Evolutionary conservation across 2,888 invertebrate species (phyloP).

Genomic region (Abscondita cerata): DNA sequence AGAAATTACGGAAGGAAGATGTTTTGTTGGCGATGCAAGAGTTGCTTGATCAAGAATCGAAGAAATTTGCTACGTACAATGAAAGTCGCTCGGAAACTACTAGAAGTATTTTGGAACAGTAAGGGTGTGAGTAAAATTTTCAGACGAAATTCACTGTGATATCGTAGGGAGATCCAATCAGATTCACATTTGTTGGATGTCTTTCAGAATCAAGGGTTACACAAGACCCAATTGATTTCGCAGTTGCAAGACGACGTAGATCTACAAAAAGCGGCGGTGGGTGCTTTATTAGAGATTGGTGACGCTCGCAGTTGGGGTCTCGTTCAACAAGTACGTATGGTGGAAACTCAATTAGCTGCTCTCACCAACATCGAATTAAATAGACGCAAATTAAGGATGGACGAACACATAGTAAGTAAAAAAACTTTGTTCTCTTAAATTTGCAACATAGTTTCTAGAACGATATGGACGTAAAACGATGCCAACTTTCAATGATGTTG

Average conservation of each 20-base stretch:
- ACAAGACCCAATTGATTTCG: conserved; percentile 66
- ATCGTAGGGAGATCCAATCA: conserved; percentile 66
- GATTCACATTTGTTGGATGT: conserved; percentile 67
- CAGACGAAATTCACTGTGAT: conserved; percentile 3
- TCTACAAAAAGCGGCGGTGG: conserved; percentile 75
- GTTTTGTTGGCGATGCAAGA: conserved; percentile 75
- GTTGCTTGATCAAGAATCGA: conserved; percentile 71
- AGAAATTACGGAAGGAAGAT: conserved; percentile 69
- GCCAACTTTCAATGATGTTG: conserved; percentile 70
- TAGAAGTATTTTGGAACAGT: conserved; percentile 70
- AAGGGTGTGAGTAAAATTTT: conserved; percentile 26
- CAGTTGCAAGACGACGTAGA: conserved; percentile 73
- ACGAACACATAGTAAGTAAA: conserved; percentile 68
- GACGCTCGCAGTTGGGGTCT: conserved; percentile 80
- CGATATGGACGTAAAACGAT: conserved; percentile 72
- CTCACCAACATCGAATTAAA: conserved; percentile 78
- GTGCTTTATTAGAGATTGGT: conserved; percentile 73
- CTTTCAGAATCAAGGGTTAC: conserved; percentile 68
- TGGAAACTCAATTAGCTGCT: conserved; percentile 74
- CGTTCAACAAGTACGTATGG: conserved; percentile 75
- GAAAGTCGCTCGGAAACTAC: conserved; percentile 63
- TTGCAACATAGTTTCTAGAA: conserved; percentile 56
- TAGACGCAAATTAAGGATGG: conserved; percentile 69
- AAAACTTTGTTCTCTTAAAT: conserved; percentile 10
- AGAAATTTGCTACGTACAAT: conserved; percentile 69